phyloP scores from a whole-genome alignment of 2,888 invertebrate genomes.

The Thymelicus acteon region DNA sequence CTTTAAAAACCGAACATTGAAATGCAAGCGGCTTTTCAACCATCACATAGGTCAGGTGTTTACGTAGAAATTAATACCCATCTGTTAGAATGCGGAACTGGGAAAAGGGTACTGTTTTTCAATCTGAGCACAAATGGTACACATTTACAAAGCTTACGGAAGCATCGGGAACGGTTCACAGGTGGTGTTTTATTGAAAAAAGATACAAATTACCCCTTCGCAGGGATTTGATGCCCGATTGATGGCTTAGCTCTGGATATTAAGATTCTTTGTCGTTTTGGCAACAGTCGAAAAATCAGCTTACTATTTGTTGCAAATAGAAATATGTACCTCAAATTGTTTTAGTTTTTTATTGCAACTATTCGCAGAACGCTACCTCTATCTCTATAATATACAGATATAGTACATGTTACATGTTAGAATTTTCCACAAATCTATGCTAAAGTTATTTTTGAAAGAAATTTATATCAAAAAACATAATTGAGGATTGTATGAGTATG shows the following conservation, averaged over 20 bases:
- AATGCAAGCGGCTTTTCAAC: too few species aligned
- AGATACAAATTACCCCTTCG: constrained; percentile 78
- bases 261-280: constrained; percentile 52
- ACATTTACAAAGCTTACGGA: constrained; percentile 80
- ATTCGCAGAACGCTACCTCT: too few species aligned
- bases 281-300: not conserved
- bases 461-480: too few species aligned
- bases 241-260: constrained; percentile 51
- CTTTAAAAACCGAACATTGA: too few species aligned
- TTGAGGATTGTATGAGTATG: too few species aligned
- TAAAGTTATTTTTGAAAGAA: too few species aligned
- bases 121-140: constrained; percentile 79
- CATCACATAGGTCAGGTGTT: not conserved
- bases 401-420: too few species aligned
- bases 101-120: constrained; percentile 74
- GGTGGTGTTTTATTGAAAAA: constrained; percentile 83
- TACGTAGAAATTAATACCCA: not conserved
- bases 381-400: too few species aligned
- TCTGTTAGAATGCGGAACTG: not conserved
- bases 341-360: too few species aligned
- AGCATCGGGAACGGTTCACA: constrained; percentile 73
- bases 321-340: too few species aligned
- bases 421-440: too few species aligned
- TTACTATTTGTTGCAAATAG: too few species aligned
- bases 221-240: constrained; percentile 54